Evolutionary conservation across 1,140 invertebrate genomes (phyloP), one percentile per base, ranked within the genome.

Genomic region (Lordiphosa stackelbergi): DNA sequence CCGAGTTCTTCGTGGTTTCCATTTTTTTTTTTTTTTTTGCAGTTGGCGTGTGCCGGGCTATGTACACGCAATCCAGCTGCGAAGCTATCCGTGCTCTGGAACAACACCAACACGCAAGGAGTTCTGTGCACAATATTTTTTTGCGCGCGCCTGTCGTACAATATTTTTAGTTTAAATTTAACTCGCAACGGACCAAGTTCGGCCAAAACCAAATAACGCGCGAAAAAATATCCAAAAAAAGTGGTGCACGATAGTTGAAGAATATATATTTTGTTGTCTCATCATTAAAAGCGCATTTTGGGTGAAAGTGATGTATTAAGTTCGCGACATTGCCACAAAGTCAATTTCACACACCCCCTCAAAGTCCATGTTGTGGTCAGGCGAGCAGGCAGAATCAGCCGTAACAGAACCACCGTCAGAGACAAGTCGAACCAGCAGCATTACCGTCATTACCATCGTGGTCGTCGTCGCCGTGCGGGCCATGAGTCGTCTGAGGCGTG

Each of bases 401-500:
- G 35, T 63, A 45, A 12, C 40, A 51, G 41, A 37, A 43, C 47
- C 52, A 38, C 54, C 28, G 24, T 13, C 58, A 49, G 58, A 42
- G 36, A 19, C 41, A 47, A 69, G 55, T 51, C 62, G 63, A 61
- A 55, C 53, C 73, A 66, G 57, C 40, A 56, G 74, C 65, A 62
- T 62, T 60, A 59, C 51, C 65, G 46, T 73, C 74, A 73, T 73
- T 73, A 66, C 51, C 57, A 54, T 61, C 65, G 73, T 69, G 72
- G 73, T 71, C 75, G 75, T 68, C 41, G 64, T 53, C 37, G 66
- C 53, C 54, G 48, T 54, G 52, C 64, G 51, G 66, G 71, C 62
- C 58, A 87, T 87, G 85, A 87, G 85, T 84, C 85, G 85, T 69
- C 68, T 81, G 53, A 68, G 85, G 64, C 85, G 85, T 65, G 79